Evolutionary conservation across 2,888 invertebrate species (phyloP), one percentile per base, ranked within the genome.

Genomic region (Latheticus oryzae): DNA sequence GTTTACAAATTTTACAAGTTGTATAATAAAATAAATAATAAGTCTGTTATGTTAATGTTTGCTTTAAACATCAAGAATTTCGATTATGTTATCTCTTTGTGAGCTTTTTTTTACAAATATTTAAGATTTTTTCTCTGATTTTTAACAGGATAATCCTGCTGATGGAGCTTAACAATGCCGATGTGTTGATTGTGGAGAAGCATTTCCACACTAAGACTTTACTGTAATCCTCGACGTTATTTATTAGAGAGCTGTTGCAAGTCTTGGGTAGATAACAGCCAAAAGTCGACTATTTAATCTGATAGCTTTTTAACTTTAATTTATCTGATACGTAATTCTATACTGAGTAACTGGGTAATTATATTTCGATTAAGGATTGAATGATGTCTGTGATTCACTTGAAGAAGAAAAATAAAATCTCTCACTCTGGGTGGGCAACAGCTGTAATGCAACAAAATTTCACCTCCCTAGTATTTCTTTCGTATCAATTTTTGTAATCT

Each of bases 401-500:
- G 26, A n/a, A 1, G n/a, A 33, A 28, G 12, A 28, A 28, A 3
- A 28, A 28, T 5, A 9, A 28, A 26, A 28, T 11, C 8, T 28
- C 21, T 28, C 28, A 28, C 28, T 5, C 28, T 5, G 28, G 2
- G 28, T 28, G 28, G 28, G 28, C 28, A 7, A 7, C 21, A 28
- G 28, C 28, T 28, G 28, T 28, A 21, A 21, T 5, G 7, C 21
- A 4, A 21, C 4, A 4, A 21, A 7, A 21, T 5, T 5, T 21
- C 21, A 5, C 21, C 5, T 21, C 21, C 7, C n/a, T n/a, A n/a
- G n/a, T 21, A 7, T 21, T 21, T 21, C 21, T 21, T 7, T 28
- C 28, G 28, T 28, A 2, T 8, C 28, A 28, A 8, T 28, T 28
- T 28, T 12, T 21, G 28, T 28, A 28, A 28, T 28, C 12, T n/a